Base-by-base conservation (phyloP, 1,140 invertebrate species). In the Lysiphlebus fabarum region DNA sequence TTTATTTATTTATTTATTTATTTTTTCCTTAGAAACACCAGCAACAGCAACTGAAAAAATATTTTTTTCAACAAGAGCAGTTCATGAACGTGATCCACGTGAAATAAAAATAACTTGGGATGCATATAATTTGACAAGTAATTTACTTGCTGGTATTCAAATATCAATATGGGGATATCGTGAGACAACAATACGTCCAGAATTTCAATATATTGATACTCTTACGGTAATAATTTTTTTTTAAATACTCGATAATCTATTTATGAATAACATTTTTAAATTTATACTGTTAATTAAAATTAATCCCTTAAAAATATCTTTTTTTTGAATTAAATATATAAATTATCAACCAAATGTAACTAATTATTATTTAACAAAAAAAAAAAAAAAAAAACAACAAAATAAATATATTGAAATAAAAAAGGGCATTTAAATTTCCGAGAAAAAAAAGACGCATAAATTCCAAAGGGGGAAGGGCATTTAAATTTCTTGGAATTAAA, bases 151-250 rank as follows among this genome's bases (percentile, higher is more conserved):
- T 0, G 83, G 85, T 36, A 82, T 94, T 0, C 84, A 85, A 55
- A 91, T 95, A 63, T 90, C 90, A 0, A 73, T 95, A 5, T 95
- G 88, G 88, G 93, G 92, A 4, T 94, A 95, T 70, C 83, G 89
- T 36, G 92, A 95, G 74, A 86, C 86, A 0, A 91, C 88, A 1
- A 92, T 92, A 75, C 68, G 82, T 26, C 87, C 87, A 0, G 81
- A 88, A 64, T 76, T 89, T 12, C 64, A 86, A 10, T 87, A 81
- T 59, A 88, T 89, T 60, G 81, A 83, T 56, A 69, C 73, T 14
- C 59, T 87, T 7, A 80, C 78, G 62, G 82, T 82, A 68, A 70
- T 60, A 26, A 26, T 26, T 26, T 26, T 26, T 26, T 26, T 26
- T 26, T 26, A 2, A 26, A 26, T 26, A 2, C 4, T 26, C 4